Percentiles rank a stretch among this genome's conserved stretches.
Conservation (phyloP, 2,797 vertebrate species). For the Thamnophis elegans region DNA sequence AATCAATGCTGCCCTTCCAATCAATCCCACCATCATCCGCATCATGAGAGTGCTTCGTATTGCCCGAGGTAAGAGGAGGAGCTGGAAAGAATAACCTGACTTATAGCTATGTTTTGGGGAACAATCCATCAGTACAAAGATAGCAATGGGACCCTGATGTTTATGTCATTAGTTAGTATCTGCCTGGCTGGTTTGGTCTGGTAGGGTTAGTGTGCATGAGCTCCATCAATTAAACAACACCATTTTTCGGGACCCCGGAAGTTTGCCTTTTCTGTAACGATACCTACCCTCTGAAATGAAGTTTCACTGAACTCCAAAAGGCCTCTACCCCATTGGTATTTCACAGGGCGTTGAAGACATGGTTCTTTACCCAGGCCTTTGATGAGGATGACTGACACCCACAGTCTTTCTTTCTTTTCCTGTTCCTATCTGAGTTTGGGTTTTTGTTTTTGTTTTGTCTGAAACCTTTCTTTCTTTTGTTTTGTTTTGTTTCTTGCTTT, state of each 20-base stretch:
- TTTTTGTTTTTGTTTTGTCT: neutral
- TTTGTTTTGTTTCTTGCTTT: neutral
- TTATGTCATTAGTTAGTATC: neutral
- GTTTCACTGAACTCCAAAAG: neutral
- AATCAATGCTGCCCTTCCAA: conserved; percentile 92
- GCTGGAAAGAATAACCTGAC: neutral
- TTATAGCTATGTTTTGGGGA: neutral
- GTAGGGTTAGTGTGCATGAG: neutral
- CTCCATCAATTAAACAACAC: neutral
- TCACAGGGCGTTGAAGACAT: neutral
- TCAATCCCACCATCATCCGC: conserved; percentile 96
- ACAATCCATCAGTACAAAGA: neutral
- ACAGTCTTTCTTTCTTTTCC: neutral
- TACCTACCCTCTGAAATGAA: neutral
- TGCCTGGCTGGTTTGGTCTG: neutral
- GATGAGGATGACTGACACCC: neutral
- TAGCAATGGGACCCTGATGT: neutral
- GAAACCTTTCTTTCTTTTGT: neutral
- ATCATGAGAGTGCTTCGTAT: conserved; percentile 97
- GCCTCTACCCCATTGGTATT: neutral
- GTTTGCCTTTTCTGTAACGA: neutral
- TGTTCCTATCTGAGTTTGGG: neutral
- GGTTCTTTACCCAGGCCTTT: neutral
- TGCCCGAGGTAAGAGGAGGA: conserved; percentile 80
- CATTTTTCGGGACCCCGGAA: neutral